phyloP scores from a whole-genome alignment of 2,888 invertebrate species.

The Aphodius sticticus region DNA sequence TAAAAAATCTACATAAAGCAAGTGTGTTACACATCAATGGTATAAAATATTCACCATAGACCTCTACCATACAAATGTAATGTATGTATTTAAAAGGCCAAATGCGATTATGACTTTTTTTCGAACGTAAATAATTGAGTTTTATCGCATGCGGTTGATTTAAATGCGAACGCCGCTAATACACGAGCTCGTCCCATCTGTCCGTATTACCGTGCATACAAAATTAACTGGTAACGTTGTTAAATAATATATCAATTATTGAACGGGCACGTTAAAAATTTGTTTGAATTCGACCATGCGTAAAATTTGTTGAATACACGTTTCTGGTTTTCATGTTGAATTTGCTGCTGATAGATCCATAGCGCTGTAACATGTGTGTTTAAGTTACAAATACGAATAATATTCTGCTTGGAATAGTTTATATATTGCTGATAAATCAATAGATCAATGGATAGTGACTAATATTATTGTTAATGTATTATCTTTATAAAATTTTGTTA shows the following conservation, averaged over 20 bases:
- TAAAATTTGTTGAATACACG: neutral
- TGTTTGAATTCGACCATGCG: neutral
- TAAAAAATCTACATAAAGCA: too few species aligned
- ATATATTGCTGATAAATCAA: too few species aligned
- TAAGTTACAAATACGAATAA: too few species aligned
- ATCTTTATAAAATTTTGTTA: too few species aligned
- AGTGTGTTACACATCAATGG: too few species aligned
- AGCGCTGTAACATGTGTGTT: too few species aligned
- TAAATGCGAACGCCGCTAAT: neutral
- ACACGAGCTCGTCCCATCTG: neutral
- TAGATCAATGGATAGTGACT: too few species aligned
- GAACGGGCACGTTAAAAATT: neutral
- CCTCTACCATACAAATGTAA: too few species aligned
- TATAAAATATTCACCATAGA: too few species aligned
- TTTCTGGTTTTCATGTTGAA: neutral
- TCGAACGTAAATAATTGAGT: neutral
- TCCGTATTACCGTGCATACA: neutral
- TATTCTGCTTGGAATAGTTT: too few species aligned
- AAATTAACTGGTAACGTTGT: neutral
- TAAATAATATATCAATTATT: conserved; percentile 4
- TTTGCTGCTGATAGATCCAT: too few species aligned
- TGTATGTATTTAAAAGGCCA: neutral
- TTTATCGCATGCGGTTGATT: neutral
- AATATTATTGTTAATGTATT: too few species aligned
- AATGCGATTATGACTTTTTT: neutral